These are phyloP conservation scores for Tyto alba DNA, from an alignment of 2,113 vertebrate genomes.

Conservation along the genomic window DNA sequence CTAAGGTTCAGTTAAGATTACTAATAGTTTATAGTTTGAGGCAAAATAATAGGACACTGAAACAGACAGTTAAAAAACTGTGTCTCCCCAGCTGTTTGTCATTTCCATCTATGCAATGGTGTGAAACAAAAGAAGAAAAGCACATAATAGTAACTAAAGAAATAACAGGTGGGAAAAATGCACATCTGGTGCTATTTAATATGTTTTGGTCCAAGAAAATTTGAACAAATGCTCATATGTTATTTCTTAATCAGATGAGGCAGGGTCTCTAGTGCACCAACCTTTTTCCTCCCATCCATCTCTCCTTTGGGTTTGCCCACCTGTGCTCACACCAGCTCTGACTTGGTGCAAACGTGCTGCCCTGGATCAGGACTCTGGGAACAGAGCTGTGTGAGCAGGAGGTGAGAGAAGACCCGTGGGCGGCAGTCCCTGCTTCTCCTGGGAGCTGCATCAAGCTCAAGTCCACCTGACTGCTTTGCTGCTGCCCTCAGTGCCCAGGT, in stretches of 20 bases:
- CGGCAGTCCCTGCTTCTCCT: neutral
- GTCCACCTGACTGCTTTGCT: too few relatives aligned
- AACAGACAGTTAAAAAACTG: neutral
- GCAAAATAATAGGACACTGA: neutral
- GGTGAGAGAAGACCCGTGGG: neutral
- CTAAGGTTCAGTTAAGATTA: neutral
- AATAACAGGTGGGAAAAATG: neutral
- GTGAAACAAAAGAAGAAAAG: neutral
- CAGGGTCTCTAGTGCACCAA: neutral
- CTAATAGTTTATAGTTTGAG: neutral
- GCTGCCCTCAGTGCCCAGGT: accelerated
- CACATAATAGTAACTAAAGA: neutral
- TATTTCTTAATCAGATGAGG: neutral
- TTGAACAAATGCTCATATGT: neutral
- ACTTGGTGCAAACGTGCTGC: neutral
- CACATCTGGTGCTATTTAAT: neutral
- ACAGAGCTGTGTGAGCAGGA: neutral
- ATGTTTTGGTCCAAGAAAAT: neutral
- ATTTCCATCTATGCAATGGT: neutral
- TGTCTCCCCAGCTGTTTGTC: neutral
- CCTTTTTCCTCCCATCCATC: neutral
- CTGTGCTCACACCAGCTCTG: neutral
- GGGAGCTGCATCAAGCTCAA: neutral
- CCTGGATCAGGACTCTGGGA: neutral
- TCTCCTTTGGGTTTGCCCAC: neutral